A percentile compares a stretch with the other conserved stretches of the same genome.
Conservation (phyloP, 2,888 invertebrate genomes). For the Dendrolimus houi region DNA sequence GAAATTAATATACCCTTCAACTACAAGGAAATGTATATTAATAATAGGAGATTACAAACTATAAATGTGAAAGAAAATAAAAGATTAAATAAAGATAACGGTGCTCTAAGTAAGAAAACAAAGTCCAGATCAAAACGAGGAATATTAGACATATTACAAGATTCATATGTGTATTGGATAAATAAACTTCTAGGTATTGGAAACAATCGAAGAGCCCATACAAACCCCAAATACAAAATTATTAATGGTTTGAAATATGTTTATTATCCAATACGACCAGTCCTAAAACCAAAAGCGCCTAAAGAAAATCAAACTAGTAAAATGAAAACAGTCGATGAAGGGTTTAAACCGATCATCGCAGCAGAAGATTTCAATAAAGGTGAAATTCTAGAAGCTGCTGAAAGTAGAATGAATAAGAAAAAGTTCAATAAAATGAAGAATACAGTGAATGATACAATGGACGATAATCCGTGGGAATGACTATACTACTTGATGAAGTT, state of each 20-base stretch:
- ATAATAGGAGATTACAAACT: no score
- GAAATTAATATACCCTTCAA: no score
- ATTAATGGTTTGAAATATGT: constrained; percentile 56
- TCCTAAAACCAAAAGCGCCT: constrained; percentile 34
- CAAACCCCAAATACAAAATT: constrained; percentile 43
- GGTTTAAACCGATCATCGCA: constrained; percentile 31
- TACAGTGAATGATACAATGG: constrained; percentile 46
- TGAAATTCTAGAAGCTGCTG: constrained; percentile 51
- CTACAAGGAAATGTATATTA: no score
- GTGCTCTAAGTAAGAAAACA: constrained; percentile 4
- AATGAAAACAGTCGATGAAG: constrained; percentile 24
- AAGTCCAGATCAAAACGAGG: constrained; percentile 46
- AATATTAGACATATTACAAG: constrained; percentile 48
- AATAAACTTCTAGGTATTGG: constrained; percentile 39
- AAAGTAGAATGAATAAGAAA: constrained; percentile 47
- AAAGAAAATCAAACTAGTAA: constrained; percentile 29
- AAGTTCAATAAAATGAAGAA: constrained; percentile 51
- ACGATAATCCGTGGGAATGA: constrained; percentile 69
- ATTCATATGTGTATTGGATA: constrained; percentile 52
- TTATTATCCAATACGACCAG: constrained; percentile 38
- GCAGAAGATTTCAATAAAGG: constrained; percentile 62
- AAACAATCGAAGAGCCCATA: constrained; percentile 30
- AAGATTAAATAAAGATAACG: constrained; percentile 3
- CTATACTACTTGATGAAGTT: constrained; percentile 67
- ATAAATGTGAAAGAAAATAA: no score